Base-by-base conservation (phyloP, 2,113 vertebrate genomes). In the Chlorodrepanis virens region DNA sequence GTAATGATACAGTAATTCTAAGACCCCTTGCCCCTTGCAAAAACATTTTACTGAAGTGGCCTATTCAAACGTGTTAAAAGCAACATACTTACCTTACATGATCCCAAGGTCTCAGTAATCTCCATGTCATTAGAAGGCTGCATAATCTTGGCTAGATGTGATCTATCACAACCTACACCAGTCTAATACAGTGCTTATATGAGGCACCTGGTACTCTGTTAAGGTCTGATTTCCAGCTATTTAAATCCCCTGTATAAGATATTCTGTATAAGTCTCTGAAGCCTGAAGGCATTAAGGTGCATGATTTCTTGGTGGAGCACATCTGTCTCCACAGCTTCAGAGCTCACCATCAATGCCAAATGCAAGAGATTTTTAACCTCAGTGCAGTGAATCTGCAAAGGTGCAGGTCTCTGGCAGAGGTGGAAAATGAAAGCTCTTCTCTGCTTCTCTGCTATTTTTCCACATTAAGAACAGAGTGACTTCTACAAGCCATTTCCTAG, bases 331-430 rank as follows among this genome's bases (percentile, higher is more conserved):
- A 56, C 20, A 68, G 31, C 83, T 59, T 49, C 47, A 75, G 47
- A 89, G n/a, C 21, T 61, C 27, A 31, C n/a, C 27, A 29, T 33
- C 54, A 16, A 24, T 20, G 20, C 11, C 28, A 69, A 64, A 61
- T 0, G 8, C 31, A 76, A 21, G 40, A 31, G 29, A 81, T 77
- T 61, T 87, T 16, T 3, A 39, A 14, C 19, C 35, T 52, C 50
- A 9, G 9, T 18, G 24, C 1, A 2, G 47, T 2, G 9, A 28
- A 5, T 9, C 37, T 20, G 31, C 53, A 59, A 0, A 1, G 2
- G 23, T 9, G 33, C 27, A 56, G 20, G 10, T 42, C 77, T 57
- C 42, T 42, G 22, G 5, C 60, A 64, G 35, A 71, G 12, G 27
- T 1, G 14, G 19, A 68, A 44, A 52, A 61, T 21, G 14, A 6